Evolutionary conservation across 2,113 vertebrate genomes (phyloP).

Genomic region (Coptodon bakossiorum): DNA sequence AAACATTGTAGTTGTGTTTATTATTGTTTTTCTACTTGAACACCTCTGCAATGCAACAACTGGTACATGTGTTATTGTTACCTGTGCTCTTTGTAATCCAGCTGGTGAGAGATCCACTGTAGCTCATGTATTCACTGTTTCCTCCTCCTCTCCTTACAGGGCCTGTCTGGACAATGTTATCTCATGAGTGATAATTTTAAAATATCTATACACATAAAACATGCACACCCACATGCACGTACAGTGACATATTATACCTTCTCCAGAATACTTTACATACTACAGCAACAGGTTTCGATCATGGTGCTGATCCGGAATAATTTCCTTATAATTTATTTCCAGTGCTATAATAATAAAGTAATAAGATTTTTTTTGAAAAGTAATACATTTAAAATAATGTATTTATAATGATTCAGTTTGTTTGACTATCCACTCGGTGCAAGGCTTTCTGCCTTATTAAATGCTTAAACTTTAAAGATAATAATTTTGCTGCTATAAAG

Average conservation of each 20-base stretch:
- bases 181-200: neutral
- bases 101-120: fast-evolving
- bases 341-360: neutral
- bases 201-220: neutral
- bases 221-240: neutral
- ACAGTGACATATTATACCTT: neutral
- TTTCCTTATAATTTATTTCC: neutral
- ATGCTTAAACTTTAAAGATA: neutral
- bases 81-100: neutral
- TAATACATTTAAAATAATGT: neutral
- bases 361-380: neutral
- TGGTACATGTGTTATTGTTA: neutral
- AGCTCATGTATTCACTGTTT: neutral
- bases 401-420: neutral
- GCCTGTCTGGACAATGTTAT: neutral
- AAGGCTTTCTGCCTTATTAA: neutral
- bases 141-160: neutral
- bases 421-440: neutral
- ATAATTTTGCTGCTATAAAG: neutral
- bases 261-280: neutral
- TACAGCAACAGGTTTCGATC: neutral
- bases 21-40: neutral
- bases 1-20: neutral
- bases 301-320: neutral
- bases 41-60: neutral